Conservation (phyloP, 2,797 vertebrate species). For the Coracias cyanogaster region DNA sequence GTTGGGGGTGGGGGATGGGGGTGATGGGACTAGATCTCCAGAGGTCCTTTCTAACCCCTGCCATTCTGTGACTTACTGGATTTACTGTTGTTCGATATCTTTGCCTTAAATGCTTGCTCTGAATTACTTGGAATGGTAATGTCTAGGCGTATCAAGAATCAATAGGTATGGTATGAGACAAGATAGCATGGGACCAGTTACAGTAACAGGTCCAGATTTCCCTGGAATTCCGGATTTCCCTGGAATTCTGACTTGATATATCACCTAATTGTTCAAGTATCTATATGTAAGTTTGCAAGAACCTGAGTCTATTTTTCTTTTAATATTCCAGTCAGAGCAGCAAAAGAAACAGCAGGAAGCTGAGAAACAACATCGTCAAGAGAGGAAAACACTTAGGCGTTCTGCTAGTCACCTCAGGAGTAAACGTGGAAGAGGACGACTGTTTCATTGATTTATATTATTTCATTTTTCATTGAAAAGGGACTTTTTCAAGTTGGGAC, state of each 20-base stretch:
- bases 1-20: no score
- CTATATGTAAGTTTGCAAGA: neutral
- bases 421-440: conserved; percentile 64
- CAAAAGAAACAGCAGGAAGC: conserved; percentile 90
- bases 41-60: neutral
- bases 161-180: neutral
- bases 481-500: neutral
- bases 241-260: neutral
- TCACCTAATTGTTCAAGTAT: no score
- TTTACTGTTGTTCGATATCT: neutral
- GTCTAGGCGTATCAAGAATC: neutral
- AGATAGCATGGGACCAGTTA: neutral
- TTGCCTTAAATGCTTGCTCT: neutral
- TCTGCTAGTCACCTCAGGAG: conserved; percentile 89
- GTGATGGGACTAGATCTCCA: neutral
- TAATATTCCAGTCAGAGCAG: conserved; percentile 84
- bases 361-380: conserved; percentile 88
- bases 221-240: neutral
- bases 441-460: conserved; percentile 54
- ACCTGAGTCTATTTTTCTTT: conserved; percentile 16
- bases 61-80: neutral
- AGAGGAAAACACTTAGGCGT: conserved; percentile 90
- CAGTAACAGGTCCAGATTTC: neutral
- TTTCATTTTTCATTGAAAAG: neutral
- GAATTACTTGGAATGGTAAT: neutral